Evolutionary conservation across 2,888 invertebrate genomes (phyloP).

Genomic region (Calliphora vomitoria): DNA sequence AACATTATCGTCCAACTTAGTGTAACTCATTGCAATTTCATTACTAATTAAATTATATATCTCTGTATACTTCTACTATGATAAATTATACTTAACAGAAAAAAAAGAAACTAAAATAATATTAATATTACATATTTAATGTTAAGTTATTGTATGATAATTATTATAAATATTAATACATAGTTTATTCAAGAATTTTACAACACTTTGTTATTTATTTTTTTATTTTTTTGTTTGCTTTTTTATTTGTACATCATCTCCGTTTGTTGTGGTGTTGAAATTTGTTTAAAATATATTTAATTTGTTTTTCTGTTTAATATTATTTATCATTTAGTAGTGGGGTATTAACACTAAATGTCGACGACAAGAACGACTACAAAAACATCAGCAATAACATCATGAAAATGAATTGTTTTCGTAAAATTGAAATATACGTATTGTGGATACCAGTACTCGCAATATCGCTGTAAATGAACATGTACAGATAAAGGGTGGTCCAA

Average conservation of each 20-base stretch:
- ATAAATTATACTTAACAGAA: not conserved
- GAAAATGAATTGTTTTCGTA: slow-evolving; percentile 55
- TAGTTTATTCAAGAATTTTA: slow-evolving; percentile 38
- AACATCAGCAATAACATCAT: slow-evolving; percentile 18
- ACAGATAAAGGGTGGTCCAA: no score
- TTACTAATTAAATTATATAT: not conserved
- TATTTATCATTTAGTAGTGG: slow-evolving; percentile 65
- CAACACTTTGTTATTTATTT: slow-evolving; percentile 53
- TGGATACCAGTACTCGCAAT: not conserved
- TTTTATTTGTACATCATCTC: slow-evolving; percentile 28
- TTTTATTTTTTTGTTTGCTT: slow-evolving; percentile 23
- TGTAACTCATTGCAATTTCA: not conserved
- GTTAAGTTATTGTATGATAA: slow-evolving; percentile 56
- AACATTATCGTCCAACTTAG: not conserved
- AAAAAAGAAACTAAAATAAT: not conserved
- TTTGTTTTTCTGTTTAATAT: slow-evolving; percentile 6
- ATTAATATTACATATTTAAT: slow-evolving; percentile 22
- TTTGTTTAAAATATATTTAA: slow-evolving; percentile 47
- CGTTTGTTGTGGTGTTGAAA: slow-evolving; percentile 45
- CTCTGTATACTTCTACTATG: not conserved
- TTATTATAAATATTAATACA: slow-evolving; percentile 56
- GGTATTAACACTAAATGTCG: slow-evolving; percentile 59
- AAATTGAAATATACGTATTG: slow-evolving; percentile 38
- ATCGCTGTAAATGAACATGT: not conserved
- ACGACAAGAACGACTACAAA: slow-evolving; percentile 7